phyloP scores from a whole-genome alignment of 2,888 invertebrate species.

The Meghimatium bilineatum region DNA sequence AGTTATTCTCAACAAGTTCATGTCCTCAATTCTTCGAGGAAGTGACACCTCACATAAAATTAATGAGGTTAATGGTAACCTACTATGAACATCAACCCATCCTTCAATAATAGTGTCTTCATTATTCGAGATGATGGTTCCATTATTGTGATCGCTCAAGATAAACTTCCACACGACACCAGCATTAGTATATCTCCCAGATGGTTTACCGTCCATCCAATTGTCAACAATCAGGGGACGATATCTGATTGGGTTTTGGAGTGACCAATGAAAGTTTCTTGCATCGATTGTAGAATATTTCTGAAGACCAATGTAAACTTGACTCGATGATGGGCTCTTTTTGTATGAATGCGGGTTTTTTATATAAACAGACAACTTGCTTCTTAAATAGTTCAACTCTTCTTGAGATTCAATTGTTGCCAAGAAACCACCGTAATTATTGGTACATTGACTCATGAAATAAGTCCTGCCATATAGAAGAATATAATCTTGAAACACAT shows the following conservation, averaged over 20 bases:
- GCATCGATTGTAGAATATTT: not conserved
- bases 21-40: not conserved
- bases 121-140: not conserved
- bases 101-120: not conserved
- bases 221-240: not conserved
- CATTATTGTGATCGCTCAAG: not conserved
- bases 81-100: not conserved
- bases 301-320: not conserved
- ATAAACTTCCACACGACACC: not conserved
- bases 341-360: not conserved
- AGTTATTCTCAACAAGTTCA: not conserved
- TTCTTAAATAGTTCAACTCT: not conserved
- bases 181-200: not conserved
- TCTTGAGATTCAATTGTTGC: not conserved
- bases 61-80: not conserved
- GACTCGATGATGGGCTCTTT: not conserved
- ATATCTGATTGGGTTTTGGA: not conserved
- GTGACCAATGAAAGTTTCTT: not conserved
- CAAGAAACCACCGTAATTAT: not conserved
- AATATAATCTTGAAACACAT: not conserved
- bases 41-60: not conserved
- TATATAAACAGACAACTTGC: not conserved
- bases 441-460: not conserved
- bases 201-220: not conserved
- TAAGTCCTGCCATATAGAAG: not conserved